These are phyloP conservation scores for Acronicta alni DNA, from an alignment of 2,888 invertebrate species.

Conservation along the genomic window DNA sequence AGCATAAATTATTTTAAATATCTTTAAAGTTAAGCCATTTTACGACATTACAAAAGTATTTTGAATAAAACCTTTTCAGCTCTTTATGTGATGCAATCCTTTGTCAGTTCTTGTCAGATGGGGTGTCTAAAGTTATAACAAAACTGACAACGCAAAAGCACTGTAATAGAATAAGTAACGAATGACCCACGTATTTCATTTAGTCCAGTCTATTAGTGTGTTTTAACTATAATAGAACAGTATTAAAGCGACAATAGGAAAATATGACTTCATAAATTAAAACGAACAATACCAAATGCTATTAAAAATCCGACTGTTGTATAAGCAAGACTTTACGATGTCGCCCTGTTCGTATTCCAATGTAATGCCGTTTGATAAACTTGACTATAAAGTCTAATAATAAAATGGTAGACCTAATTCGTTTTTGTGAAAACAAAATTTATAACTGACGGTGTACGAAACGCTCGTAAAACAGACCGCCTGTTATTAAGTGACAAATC, in stretches of 20 bases:
- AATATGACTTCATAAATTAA: conserved; percentile 70
- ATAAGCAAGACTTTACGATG: conserved; percentile 69
- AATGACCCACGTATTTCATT: conserved; percentile 19
- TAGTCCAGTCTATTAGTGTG: conserved; percentile 27
- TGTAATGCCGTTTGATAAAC: conserved; percentile 73
- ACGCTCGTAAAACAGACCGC: conserved; percentile 77
- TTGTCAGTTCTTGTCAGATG: conserved; percentile 28
- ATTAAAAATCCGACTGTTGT: conserved; percentile 69
- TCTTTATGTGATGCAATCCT: conserved; percentile 17
- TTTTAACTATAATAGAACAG: conserved; percentile 43
- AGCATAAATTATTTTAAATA: conserved; percentile 56
- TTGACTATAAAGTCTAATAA: conserved; percentile 76
- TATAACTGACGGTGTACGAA: conserved; percentile 69
- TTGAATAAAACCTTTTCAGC: conserved; percentile 23
- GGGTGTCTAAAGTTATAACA: conserved; percentile 20
- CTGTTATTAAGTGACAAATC: conserved; percentile 83
- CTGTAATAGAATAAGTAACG: conserved; percentile 26
- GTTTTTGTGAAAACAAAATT: conserved; percentile 78
- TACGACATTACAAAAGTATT: conserved; percentile 8
- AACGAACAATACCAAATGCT: conserved; percentile 63
- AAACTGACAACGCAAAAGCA: conserved; percentile 13
- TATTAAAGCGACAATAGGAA: conserved; percentile 63
- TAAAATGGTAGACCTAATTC: conserved; percentile 79
- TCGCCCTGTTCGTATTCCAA: conserved; percentile 67
- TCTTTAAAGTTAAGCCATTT: conserved; percentile 24